Percentiles rank a stretch among this genome's conserved stretches.
Evolutionary conservation across 2,888 invertebrate genomes (phyloP).

Genomic region (Hydrotaea cyrtoneurina): DNA sequence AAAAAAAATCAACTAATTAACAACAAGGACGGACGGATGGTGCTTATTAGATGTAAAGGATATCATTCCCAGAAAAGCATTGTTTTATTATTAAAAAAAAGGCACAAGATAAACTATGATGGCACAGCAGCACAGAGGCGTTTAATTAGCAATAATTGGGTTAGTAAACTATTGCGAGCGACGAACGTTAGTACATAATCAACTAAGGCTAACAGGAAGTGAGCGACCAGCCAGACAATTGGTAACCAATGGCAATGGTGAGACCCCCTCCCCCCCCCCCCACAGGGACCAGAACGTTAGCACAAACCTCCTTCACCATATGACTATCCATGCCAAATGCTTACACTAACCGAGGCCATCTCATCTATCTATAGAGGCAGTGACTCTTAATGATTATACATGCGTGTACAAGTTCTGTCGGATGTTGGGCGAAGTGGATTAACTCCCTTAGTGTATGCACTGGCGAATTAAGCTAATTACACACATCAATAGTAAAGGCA

Average conservation of each 20-base stretch:
- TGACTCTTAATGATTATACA: not conserved
- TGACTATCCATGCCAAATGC: not conserved
- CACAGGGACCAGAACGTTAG: not conserved
- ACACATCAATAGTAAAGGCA: conserved; percentile 58
- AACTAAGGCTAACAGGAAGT: not conserved
- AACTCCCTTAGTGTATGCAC: conserved; percentile 63
- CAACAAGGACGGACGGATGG: not conserved
- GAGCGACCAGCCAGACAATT: not conserved
- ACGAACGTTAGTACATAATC: not conserved
- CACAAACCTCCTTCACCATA: not conserved
- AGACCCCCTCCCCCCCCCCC: too few species aligned
- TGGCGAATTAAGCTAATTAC: conserved; percentile 67
- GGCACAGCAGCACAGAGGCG: too few species aligned
- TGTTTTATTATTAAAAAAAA: too few species aligned
- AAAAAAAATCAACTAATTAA: not conserved
- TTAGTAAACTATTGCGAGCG: not conserved
- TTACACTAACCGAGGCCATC: not conserved
- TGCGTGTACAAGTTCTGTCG: not conserved
- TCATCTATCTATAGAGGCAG: not conserved
- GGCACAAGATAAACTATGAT: too few species aligned
- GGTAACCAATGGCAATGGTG: not conserved
- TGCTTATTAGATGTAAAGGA: not conserved
- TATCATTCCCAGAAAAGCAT: not conserved
- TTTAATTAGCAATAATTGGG: conserved; percentile 25
- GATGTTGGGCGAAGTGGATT: not conserved